Base-by-base conservation (phyloP, 2,888 invertebrate genomes). In the Parelbella ahira region DNA sequence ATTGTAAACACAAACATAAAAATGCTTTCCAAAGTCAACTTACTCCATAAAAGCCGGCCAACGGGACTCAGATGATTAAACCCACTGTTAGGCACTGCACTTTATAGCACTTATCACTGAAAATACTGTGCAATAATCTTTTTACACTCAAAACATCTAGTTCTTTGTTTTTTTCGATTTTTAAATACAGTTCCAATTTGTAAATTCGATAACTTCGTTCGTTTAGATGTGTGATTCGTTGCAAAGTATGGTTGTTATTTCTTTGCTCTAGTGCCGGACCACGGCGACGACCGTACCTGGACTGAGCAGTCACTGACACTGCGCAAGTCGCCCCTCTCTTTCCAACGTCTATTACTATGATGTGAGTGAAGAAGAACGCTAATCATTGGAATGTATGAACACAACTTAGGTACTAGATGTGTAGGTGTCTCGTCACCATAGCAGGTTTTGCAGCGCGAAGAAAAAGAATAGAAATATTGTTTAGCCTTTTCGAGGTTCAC, bases 231-330 rank as follows among this genome's bases (percentile, higher is more conserved):
- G 44, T 46, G 37, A 45, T 53, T 54, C 48, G 51, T 45, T 56
- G n/a, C 21, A 21, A 28, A 23, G 42, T 36, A 46, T 46, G 48
- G 44, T 49, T 48, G 48, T 37, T 43, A 44, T 41, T 48, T 47
- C 36, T 44, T 38, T 25, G 41, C 43, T 33, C 50, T 50, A 55
- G 52, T 45, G 49, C 54, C 59, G 50, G 51, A 61, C 56, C 60
- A 48, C 54, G 37, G 57, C 66, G 60, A 54, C 63, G 67, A 69
- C 73, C 67, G 68, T 28, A 28, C 33, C 41, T 21, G 56, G 55
- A 81, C 81, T 81, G 76, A 79, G 52, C 71, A 68, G 86, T 86
- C 86, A 86, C 65, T 84, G 86, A 83, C 84, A 83, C 76, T 82
- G 81, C 77, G 78, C 79, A 75, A 48, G 60, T 67, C 54, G 48